Conservation (phyloP, 2,113 vertebrate species). For the Rafetus swinhoei region DNA sequence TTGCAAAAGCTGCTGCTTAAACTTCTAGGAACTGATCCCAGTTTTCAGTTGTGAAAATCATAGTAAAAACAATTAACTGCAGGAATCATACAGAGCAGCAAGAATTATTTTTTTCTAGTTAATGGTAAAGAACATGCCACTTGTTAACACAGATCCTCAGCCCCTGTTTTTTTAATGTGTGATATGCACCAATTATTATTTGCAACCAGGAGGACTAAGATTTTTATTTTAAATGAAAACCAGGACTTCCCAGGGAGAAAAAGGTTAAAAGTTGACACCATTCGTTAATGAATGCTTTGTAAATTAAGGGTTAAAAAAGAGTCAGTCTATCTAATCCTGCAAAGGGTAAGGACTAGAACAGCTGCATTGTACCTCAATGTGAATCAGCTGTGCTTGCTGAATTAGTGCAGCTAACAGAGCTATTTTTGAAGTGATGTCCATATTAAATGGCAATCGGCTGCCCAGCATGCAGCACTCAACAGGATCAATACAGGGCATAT, state of each 20-base stretch:
- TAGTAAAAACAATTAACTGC: neutral
- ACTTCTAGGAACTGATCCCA: neutral
- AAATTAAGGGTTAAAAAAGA: neutral
- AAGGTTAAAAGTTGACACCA: neutral
- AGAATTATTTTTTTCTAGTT: neutral
- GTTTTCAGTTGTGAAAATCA: neutral
- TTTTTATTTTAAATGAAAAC: neutral
- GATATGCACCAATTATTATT: neutral
- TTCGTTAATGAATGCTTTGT: neutral
- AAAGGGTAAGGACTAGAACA: neutral
- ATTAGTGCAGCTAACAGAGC: neutral
- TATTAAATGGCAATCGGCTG: neutral
- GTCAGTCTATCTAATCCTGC: neutral
- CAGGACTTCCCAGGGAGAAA: neutral
- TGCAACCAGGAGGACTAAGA: neutral
- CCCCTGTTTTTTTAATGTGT: neutral
- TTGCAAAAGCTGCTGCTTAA: neutral
- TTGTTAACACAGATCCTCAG: neutral
- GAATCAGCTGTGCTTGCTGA: neutral
- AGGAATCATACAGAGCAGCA: rapidly evolving
- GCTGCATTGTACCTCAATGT: neutral
- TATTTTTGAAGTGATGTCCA: neutral
- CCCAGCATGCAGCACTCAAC: neutral
- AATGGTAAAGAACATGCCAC: neutral
- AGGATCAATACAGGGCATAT: neutral